Conservation (phyloP, 2,113 vertebrate genomes). For the Donacobius atricapilla region DNA sequence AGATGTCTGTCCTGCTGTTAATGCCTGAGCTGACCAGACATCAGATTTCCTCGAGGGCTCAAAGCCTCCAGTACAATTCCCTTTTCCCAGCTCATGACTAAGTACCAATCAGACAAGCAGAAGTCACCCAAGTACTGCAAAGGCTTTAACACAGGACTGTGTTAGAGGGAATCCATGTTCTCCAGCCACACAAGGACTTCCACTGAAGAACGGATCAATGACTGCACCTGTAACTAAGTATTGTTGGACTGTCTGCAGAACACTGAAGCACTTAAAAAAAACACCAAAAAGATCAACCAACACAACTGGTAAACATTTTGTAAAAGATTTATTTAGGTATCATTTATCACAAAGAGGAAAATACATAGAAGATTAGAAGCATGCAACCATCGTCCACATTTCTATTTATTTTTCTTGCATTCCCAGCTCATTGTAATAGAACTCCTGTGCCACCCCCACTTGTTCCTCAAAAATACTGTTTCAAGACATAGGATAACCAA, state of each 20-base stretch:
- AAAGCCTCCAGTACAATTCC: background rate
- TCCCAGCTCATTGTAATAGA: slow-evolving; percentile 31
- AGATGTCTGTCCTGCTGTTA: background rate
- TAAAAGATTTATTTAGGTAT: slow-evolving; percentile 82
- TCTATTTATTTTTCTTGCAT: slow-evolving; percentile 20
- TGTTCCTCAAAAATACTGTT: slow-evolving; percentile 55
- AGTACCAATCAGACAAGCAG: background rate
- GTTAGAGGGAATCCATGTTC: background rate
- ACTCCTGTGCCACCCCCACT: slow-evolving; percentile 18
- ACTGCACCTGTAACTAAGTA: background rate
- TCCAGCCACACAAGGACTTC: background rate
- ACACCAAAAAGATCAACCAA: background rate
- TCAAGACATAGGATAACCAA: slow-evolving; percentile 49
- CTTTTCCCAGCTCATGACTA: background rate
- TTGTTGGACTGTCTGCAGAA: background rate
- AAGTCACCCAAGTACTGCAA: background rate
- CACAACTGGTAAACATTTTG: background rate
- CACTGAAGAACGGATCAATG: background rate
- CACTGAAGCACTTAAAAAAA: background rate
- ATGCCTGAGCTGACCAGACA: background rate
- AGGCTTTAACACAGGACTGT: background rate
- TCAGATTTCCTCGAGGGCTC: background rate
- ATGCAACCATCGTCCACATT: slow-evolving; percentile 67
- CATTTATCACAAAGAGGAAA: slow-evolving; percentile 75
- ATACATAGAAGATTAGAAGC: slow-evolving; percentile 71